Conservation (phyloP, 2,797 vertebrate species). For the Smutsia temminckii region DNA sequence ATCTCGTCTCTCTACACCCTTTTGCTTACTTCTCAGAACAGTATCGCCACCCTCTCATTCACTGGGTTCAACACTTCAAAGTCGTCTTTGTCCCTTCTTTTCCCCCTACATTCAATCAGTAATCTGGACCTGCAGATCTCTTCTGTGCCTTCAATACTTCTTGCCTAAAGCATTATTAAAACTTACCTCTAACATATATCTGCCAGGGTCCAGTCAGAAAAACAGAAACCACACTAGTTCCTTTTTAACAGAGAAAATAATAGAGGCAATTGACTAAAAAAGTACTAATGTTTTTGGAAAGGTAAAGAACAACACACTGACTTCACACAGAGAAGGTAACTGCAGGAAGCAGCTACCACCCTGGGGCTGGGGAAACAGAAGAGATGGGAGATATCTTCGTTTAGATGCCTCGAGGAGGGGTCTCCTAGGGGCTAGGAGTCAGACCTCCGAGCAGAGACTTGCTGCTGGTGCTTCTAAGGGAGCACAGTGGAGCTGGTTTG, state of each 20-base stretch:
- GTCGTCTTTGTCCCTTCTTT: background rate
- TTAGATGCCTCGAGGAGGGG: background rate
- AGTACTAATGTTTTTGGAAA: background rate
- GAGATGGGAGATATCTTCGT: background rate
- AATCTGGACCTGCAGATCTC: background rate
- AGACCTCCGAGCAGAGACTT: background rate
- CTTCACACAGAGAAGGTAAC: background rate
- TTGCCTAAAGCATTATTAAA: background rate
- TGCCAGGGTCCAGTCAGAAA: background rate
- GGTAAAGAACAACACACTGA: background rate
- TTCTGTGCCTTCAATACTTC: background rate
- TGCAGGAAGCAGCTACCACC: background rate
- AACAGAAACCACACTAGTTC: background rate
- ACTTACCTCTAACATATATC: background rate
- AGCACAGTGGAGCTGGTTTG: background rate
- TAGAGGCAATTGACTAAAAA: background rate
- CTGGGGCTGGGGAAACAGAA: background rate
- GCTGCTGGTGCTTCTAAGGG: background rate
- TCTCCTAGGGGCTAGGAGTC: background rate
- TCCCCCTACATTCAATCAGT: background rate
- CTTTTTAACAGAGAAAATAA: background rate
- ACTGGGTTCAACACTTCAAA: background rate
- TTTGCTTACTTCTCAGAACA: background rate
- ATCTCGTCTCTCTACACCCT: background rate
- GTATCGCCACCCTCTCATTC: background rate